Evolutionary conservation across 2,888 invertebrate genomes (phyloP).

Genomic region (Dolichomitus sp.): DNA sequence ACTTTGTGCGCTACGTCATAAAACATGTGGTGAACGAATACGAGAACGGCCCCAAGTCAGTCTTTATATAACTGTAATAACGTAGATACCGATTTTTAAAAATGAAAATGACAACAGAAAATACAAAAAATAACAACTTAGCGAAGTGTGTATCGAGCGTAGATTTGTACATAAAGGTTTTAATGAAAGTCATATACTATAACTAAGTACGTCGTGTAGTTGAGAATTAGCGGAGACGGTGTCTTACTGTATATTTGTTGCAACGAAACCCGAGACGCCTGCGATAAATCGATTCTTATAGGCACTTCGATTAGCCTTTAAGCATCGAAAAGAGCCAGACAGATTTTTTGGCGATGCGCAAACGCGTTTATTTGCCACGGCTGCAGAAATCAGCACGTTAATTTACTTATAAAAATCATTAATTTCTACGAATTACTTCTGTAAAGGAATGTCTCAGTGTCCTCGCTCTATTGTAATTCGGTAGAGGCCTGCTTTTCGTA

Average conservation of each 20-base stretch:
- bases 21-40: constrained; percentile 21
- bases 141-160: constrained; percentile 75
- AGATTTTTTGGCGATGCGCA: neutral
- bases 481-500: constrained; percentile 13
- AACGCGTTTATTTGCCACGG: too few relatives aligned
- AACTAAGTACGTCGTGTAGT: constrained; percentile 71
- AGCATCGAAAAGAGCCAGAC: neutral
- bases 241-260: constrained; percentile 78
- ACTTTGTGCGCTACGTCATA: constrained; percentile 7
- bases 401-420: neutral
- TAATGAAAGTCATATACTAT: constrained; percentile 82
- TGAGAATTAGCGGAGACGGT: constrained; percentile 64
- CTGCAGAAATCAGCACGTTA: too few relatives aligned
- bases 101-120: constrained; percentile 2
- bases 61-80: constrained; percentile 74
- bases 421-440: constrained; percentile 17
- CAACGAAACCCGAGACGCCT: constrained; percentile 72
- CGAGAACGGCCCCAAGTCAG: constrained; percentile 61
- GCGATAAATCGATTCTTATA: constrained; percentile 1
- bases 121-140: constrained; percentile 62
- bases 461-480: constrained; percentile 1
- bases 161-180: constrained; percentile 79
- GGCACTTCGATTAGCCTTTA: neutral
- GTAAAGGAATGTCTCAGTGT: neutral
- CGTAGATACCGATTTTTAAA: constrained; percentile 69